Evolutionary conservation across 2,113 vertebrate genomes (phyloP).

Genomic region (Grammatotria lemairii): DNA sequence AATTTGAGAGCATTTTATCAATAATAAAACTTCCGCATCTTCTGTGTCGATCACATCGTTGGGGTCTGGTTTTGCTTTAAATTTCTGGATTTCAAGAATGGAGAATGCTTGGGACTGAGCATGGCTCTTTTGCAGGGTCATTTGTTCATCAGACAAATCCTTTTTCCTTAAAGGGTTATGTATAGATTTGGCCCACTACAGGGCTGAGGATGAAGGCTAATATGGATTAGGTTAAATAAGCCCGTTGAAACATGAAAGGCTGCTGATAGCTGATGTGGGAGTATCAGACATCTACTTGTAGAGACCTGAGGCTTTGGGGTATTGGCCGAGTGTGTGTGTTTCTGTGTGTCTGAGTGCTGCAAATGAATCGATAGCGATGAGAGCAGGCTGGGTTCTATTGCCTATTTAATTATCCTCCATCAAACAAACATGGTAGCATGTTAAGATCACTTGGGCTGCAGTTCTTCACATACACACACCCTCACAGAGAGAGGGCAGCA

Average conservation of each 20-base stretch:
- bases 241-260: conserved; percentile 53
- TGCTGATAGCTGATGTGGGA: conserved; percentile 48
- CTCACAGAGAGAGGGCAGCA: not conserved
- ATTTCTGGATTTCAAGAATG: not conserved
- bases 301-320: conserved; percentile 13
- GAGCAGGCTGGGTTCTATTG: conserved; percentile 55
- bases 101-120: not conserved
- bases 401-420: conserved; percentile 70
- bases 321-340: not conserved
- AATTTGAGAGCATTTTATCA: not conserved
- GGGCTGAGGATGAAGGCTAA: not conserved
- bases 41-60: not conserved
- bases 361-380: conserved; percentile 59
- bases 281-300: conserved; percentile 37
- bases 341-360: not conserved
- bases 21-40: not conserved
- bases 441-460: conserved; percentile 46
- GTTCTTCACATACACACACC: not conserved
- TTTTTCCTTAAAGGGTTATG: not conserved
- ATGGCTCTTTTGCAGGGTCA: not conserved
- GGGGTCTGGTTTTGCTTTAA: not conserved
- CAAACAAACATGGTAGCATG: conserved; percentile 69
- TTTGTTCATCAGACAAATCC: conserved; percentile 20
- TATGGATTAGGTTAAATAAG: conserved; percentile 47
- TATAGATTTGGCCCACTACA: not conserved